Percentiles rank a stretch among this genome's conserved stretches.
These are phyloP conservation scores for Hyalella azteca DNA, from an alignment of 2,888 invertebrate genomes.

Conservation along the genomic window DNA sequence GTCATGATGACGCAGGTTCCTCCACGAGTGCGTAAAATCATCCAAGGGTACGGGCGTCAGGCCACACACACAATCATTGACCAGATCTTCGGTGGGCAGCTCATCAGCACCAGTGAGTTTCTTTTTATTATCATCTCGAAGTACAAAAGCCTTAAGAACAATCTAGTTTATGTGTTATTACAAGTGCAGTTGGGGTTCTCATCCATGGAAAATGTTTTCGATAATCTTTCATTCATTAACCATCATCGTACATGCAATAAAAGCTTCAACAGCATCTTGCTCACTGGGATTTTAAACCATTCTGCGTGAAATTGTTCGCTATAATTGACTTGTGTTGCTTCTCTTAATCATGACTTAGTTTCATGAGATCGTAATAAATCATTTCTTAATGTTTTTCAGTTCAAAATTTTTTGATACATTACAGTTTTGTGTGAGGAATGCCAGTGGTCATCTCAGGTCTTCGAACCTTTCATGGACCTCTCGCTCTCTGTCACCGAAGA, in stretches of 20 bases:
- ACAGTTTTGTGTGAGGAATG: slow-evolving; percentile 85
- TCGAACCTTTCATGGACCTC: slow-evolving; percentile 92
- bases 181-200: too few relatives aligned
- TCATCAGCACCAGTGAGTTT: slow-evolving; percentile 75
- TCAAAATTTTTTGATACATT: too few relatives aligned
- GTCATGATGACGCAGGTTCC: too few relatives aligned
- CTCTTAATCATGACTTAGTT: too few relatives aligned
- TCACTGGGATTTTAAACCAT: too few relatives aligned
- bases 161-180: not conserved
- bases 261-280: too few relatives aligned
- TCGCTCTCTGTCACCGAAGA: slow-evolving; percentile 79
- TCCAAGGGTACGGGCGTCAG: slow-evolving; percentile 84
- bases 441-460: slow-evolving; percentile 80
- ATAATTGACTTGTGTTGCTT: too few relatives aligned
- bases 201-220: not conserved
- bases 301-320: too few relatives aligned
- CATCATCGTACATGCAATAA: not conserved
- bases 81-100: slow-evolving; percentile 89
- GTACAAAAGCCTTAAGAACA: too few relatives aligned
- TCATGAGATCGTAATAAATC: too few relatives aligned
- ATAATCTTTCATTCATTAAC: not conserved
- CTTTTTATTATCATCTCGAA: too few relatives aligned
- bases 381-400: too few relatives aligned
- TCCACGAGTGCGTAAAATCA: slow-evolving; percentile 62
- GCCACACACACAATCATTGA: slow-evolving; percentile 72